Evolutionary conservation across 2,888 invertebrate genomes (phyloP), one percentile per base, ranked within the genome.

Genomic region (Chrysina gloriosa): DNA sequence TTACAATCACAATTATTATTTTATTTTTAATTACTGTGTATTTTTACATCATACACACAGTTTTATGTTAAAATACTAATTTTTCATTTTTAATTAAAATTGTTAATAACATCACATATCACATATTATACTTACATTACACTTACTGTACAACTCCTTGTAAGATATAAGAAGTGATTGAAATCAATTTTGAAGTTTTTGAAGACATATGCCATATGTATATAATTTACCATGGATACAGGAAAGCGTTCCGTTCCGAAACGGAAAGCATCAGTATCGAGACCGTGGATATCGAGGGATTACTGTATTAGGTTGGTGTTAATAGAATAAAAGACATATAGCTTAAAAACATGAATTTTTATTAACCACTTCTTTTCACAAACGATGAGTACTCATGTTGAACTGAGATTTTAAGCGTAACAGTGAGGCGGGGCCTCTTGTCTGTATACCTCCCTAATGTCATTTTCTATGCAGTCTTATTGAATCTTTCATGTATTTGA

Each of bases 381-480:
- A 81, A 80, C 77, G 78, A 81, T 82, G 82, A 82, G 80, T 82
- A 82, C 79, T 81, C 76, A 78, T 78, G 79, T 81, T 79, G 79
- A 80, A 81, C 79, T 80, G 78, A 79, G 79, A 79, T 81, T 78
- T 78, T 81, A 82, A 82, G 81, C 81, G 80, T 81, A 81, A 82
- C 80, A 80, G 78, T 77, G 75, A 76, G 72, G 66, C 74, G 72
- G 50, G 65, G 67, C 73, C 77, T 74, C 76, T 74, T 76, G 76
- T 79, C 76, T 79, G 78, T 80, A 78, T 78, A 78, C 79, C 77
- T 78, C 77, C 78, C 77, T 78, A 79, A 77, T 79, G 80, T 79
- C 80, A 79, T 79, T 78, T 79, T 79, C 78, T 81, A 80, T 78
- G 78, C 81, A 81, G 81, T 81, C 81, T 81, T 81, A 79, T 80